Base-by-base conservation (phyloP, 2,888 invertebrate species). In the Drosophila quinaria region DNA sequence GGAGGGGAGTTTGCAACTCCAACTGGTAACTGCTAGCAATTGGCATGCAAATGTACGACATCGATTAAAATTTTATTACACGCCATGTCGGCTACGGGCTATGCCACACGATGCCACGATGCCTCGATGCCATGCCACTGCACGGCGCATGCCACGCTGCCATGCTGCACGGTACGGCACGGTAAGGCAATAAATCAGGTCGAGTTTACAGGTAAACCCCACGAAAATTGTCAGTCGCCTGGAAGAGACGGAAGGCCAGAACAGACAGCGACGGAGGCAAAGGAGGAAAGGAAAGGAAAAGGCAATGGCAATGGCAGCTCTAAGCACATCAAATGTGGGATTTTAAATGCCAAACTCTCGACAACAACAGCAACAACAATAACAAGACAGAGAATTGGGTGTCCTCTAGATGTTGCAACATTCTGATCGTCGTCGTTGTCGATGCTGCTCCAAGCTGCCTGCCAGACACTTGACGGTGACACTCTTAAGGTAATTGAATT, bases 401-500 rank as follows among this genome's bases (percentile, higher is more conserved):
- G 55, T 25, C 22, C 39, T 44, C 60, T 59, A 10, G 44, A 55
- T 67, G 67, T 56, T 63, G 67, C 70, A 64, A 42, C 41, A 31
- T 42, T 17, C 37, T 42, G 19, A 41, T 50, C n/a, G 22, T 33
- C 51, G 35, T 46, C 44, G 60, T 63, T 42, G 61, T 49, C 64
- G 58, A 46, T 51, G 62, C 63, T 63, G 50, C 62, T 66, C 56
- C 37, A 52, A 69, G 75, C 64, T 50, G 56, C 58, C 62, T 54
- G 58, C 64, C 70, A 89, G 86, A 82, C 85, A 87, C 88, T 86
- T 82, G 85, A 87, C 74, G 78, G 75, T 76, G 90, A 87, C 81
- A 87, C 89, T 91, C 89, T 91, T 90, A 91, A 83, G 87, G 81
- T 90, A 91, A 91, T 91, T 91, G 91, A 91, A 91, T 91, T 90